A percentile compares a stretch with the other conserved stretches of the same genome.
Evolutionary conservation across 2,888 invertebrate species (phyloP).

Genomic region (Cephus rjabovi): DNA sequence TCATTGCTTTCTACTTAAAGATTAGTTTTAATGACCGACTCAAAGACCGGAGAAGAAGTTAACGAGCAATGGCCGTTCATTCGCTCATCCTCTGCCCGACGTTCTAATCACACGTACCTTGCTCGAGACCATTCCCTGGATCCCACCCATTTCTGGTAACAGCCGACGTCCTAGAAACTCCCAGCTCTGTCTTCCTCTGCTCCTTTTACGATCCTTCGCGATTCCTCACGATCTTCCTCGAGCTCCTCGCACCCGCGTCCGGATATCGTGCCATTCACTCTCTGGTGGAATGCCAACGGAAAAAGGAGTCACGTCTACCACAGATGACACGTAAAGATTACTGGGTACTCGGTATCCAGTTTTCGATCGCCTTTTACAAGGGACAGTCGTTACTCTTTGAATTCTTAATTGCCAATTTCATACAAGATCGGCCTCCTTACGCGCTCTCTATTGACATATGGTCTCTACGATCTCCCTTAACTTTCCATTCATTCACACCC

Average conservation of each 20-base stretch:
- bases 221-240: not conserved
- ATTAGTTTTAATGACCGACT: slow-evolving; percentile 31
- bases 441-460: not conserved
- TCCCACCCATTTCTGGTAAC: not conserved
- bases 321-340: slow-evolving; percentile 18
- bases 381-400: not conserved
- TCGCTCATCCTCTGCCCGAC: slow-evolving; percentile 19
- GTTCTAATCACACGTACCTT: slow-evolving; percentile 29
- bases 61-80: slow-evolving; percentile 24
- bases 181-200: not conserved
- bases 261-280: not conserved
- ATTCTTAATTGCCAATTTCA: not conserved
- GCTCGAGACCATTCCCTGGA: not conserved
- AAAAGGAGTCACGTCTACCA: slow-evolving; percentile 16
- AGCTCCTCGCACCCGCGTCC: not conserved
- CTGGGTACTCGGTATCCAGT: not conserved
- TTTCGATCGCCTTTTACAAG: not conserved
- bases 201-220: no score
- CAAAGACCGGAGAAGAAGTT: slow-evolving; percentile 11
- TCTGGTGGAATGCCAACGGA: not conserved
- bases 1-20: slow-evolving; percentile 33
- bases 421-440: not conserved
- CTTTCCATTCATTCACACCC: not conserved
- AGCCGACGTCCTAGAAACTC: not conserved
- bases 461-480: not conserved